Percentiles rank a stretch among this genome's conserved stretches.
Conservation (phyloP, 2,797 vertebrate genomes). For the Bradypodion ventrale region DNA sequence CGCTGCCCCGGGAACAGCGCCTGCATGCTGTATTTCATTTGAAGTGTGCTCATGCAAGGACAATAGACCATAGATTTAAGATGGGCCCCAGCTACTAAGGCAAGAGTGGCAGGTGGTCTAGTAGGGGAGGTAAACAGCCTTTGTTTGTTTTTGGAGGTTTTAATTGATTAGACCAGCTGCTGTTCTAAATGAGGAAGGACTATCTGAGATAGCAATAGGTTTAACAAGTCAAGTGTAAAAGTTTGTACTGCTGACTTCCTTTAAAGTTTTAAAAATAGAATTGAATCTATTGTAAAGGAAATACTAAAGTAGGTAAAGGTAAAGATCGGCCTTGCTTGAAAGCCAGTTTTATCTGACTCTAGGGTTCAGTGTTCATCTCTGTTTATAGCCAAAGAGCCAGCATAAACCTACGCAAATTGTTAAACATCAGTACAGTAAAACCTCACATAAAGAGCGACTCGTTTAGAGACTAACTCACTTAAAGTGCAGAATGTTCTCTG, state of each 20-base stretch:
- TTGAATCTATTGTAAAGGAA: no score
- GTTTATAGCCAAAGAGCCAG: no score
- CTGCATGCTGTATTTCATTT: conserved; percentile 37
- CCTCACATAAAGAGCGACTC: no score
- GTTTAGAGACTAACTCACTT: no score
- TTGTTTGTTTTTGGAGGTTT: conserved; percentile 54
- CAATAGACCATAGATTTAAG: conserved; percentile 36
- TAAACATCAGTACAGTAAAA: no score
- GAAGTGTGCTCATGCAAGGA: conserved; percentile 8
- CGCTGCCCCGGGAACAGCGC: conserved; percentile 20
- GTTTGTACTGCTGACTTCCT: neutral
- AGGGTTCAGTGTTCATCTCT: no score
- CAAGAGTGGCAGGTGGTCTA: conserved; percentile 80
- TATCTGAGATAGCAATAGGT: conserved; percentile 26
- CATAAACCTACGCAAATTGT: no score
- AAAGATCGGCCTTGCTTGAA: no score
- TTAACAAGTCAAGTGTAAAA: conserved; percentile 23
- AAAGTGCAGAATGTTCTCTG: no score
- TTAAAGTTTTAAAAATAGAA: neutral
- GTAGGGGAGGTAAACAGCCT: conserved; percentile 88
- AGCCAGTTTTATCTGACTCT: no score
- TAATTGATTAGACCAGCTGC: conserved; percentile 17
- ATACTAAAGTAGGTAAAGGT: no score
- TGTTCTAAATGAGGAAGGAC: conserved; percentile 48
- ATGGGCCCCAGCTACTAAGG: conserved; percentile 32